Conservation (phyloP, 2,113 vertebrate species). For the Castor canadensis region DNA sequence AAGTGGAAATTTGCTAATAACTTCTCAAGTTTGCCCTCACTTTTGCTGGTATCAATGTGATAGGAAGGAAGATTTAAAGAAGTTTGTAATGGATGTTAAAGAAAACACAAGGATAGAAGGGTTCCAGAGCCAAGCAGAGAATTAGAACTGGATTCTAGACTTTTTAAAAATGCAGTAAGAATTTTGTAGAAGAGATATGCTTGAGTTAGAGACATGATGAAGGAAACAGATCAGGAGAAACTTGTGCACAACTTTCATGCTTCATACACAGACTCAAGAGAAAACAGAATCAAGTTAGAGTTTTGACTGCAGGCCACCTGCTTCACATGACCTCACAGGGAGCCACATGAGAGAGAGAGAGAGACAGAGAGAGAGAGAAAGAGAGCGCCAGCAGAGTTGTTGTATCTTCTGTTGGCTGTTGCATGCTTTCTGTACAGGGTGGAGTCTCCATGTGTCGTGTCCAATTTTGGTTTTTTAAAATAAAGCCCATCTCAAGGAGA, state of each 20-base stretch:
- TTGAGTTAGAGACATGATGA: not conserved
- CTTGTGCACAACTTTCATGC: not conserved
- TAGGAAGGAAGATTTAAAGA: not conserved
- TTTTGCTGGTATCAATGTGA: not conserved
- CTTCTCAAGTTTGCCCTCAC: not conserved
- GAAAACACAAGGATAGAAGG: accelerated
- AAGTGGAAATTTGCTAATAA: not conserved
- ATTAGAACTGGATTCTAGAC: not conserved
- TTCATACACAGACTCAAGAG: not conserved
- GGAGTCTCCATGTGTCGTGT: not conserved
- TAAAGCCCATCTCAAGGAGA: not conserved
- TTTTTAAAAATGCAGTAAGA: not conserved
- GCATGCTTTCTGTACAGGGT: not conserved
- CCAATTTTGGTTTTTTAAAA: not conserved
- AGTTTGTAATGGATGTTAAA: constrained; percentile 29
- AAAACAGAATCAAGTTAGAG: not conserved
- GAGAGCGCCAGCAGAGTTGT: no score
- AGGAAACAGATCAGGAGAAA: not conserved
- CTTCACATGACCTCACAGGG: not conserved
- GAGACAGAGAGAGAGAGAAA: not conserved
- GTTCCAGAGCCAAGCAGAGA: not conserved
- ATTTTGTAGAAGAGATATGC: not conserved
- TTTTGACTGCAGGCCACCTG: not conserved
- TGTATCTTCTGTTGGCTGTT: not conserved
- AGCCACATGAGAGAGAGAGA: no score